phyloP scores from a whole-genome alignment of 2,113 vertebrate species.

The Ondatra zibethicus region DNA sequence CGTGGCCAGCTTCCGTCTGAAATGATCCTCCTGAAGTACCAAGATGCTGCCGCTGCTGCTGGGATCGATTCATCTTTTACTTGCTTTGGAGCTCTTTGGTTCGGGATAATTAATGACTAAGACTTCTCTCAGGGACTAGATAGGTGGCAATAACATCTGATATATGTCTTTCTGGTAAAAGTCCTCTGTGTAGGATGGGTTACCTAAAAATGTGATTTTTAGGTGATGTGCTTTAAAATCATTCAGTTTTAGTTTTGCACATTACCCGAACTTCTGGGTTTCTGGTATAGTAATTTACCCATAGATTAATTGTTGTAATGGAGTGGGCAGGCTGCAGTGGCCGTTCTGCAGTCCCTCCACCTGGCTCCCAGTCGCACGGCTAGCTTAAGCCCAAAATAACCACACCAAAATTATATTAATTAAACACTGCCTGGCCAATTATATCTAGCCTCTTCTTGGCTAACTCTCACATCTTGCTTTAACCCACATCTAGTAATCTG shows the following conservation, averaged over 20 bases:
- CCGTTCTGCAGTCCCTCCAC: too few relatives aligned
- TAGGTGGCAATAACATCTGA: not conserved
- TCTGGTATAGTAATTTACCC: not conserved
- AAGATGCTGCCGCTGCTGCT: conserved; percentile 26
- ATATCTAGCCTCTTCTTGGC: too few relatives aligned
- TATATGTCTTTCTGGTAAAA: conserved; percentile 11
- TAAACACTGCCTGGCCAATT: too few relatives aligned
- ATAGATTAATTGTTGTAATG: too few relatives aligned
- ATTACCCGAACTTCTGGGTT: not conserved
- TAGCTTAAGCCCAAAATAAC: too few relatives aligned
- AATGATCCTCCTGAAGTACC: not conserved
- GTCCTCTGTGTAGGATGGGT: not conserved
- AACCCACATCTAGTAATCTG: too few relatives aligned
- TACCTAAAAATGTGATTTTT: conserved; percentile 21
- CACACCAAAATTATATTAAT: too few relatives aligned
- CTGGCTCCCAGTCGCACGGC: too few relatives aligned
- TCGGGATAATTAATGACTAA: conserved; percentile 53
- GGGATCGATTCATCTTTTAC: conserved; percentile 6
- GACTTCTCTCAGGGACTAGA: conserved; percentile 49
- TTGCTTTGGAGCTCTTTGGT: conserved; percentile 51
- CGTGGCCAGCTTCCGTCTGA: conserved; percentile 40
- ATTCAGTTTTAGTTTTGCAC: conserved; percentile 35
- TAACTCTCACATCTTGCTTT: too few relatives aligned
- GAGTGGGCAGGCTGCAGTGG: too few relatives aligned
- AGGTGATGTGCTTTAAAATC: conserved; percentile 43